Base-by-base conservation (phyloP, 2,113 vertebrate species). In the Hippocampus comes region DNA sequence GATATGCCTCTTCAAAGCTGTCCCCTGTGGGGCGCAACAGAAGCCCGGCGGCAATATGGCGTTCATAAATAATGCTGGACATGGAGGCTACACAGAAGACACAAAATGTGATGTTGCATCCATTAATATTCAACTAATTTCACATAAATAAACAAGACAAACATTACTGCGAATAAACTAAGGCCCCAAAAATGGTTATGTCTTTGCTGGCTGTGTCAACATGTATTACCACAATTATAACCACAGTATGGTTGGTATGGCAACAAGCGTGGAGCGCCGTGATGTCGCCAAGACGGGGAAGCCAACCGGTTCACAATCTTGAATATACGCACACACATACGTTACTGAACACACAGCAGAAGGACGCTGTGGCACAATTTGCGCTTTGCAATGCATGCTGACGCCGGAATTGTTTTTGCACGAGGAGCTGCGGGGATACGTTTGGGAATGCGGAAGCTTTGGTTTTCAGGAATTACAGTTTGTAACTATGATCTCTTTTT, bases 161-260 rank as follows among this genome's bases (percentile, higher is more conserved):
- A 74, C 12, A 46, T 12, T 11, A 12, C 10, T 12, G 43, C 2
- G 43, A 46, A 46, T 12, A 46, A 46, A 46, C 43, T 46, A 23
- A 56, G 4, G 12, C 23, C 21, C 23, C 73, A 57, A 71, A 67
- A 67, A 72, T 38, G 56, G 77, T 67, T 27, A 56, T 20, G 20
- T 63, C 69, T 68, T 64, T 63, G 65, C 49, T 27, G 8, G 27
- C 70, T 73, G 73, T 72, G 80, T 64, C 80, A 81, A 38, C 67
- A 74, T 65, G 72, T 42, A 77, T 64, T 53, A 46, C 34, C 70
- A 83, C 64, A 72, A 74, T 77, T 51, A 83, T 61, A 63, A 63
- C 55, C 79, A 80, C 82, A 77, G 64, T 73, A 66, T 49, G 64
- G 64, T 66, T 48, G 64, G 14, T 48, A 66, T 27, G 64, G 73